Base-by-base conservation (phyloP, 2,113 vertebrate species). In the Ochotona curzoniae region DNA sequence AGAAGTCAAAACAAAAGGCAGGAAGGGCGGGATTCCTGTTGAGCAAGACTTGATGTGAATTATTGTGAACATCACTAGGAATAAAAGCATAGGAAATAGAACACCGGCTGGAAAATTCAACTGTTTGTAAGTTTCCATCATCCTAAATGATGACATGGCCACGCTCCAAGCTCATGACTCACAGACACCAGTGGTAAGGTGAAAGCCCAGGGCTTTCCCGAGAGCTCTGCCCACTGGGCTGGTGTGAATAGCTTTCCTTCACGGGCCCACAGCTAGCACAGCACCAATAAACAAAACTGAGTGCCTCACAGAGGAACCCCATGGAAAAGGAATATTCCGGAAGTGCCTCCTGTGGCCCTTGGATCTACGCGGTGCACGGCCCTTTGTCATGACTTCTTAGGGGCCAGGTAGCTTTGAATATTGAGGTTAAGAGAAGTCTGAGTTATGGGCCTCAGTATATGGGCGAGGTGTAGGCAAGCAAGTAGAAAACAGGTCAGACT, bases 401-500 rank as follows among this genome's bases (percentile, higher is more conserved):
- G 0, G 0, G 32, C 86, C 67, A 51, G 88, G 54, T 18, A 82
- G 78, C 73, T 75, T 94, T 0, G 0, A 57, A 66, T 90, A 78
- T 79, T 95, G 71, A 82, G 81, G 67, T 87, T 96, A 97, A 97
- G 96, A 94, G 96, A 86, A 95, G 60, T 80, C 71, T 95, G 94
- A 3, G 26, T 94, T 93, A 96, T 88, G 86, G 95, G 94, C 96
- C 30, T 54, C 54, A 18, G 49, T n/a, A 8, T 18, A 35, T n/a
- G 8, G 49, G 30, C 8, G n/a, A 54, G 54, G 18, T 57, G 54
- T 57, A 57, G 54, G 54, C 14, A 18, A 78, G 28, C 49, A 78
- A 94, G 95, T 97, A 76, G 96, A 96, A 97, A 97, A 96, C 91
- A 95, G 96, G 93, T 97, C 97, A 97, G 94, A 80, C 54, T 92